These are phyloP conservation scores for Saturnia japonica DNA, from an alignment of 2,888 invertebrate species.

Conservation along the genomic window DNA sequence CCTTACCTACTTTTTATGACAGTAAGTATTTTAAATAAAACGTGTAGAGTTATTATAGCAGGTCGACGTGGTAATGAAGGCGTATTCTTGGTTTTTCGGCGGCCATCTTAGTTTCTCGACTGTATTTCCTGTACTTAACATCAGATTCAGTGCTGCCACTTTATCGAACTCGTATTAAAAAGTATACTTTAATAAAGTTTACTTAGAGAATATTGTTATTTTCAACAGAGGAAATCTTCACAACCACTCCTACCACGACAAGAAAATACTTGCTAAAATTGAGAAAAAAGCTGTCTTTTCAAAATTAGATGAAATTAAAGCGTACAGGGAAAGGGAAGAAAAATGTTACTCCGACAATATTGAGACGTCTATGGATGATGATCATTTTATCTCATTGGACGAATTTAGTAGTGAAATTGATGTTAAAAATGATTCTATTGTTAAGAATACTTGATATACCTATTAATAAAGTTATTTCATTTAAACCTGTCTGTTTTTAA, in stretches of 20 bases:
- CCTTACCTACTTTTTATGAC: no score
- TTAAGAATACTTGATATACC: slow-evolving; percentile 6
- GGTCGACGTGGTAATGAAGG: neutral
- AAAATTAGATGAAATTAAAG: slow-evolving; percentile 55
- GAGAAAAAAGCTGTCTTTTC: slow-evolving; percentile 71
- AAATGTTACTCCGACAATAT: slow-evolving; percentile 19
- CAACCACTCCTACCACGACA: slow-evolving; percentile 75
- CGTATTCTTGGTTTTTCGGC: neutral
- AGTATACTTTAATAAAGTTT: neutral
- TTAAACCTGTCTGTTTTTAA: no score
- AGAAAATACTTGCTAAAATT: slow-evolving; percentile 71
- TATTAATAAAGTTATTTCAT: neutral
- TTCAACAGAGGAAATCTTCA: slow-evolving; percentile 66
- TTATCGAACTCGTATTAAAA: neutral
- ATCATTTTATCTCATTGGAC: slow-evolving; percentile 19
- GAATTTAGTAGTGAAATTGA: slow-evolving; percentile 13
- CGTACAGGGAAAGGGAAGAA: slow-evolving; percentile 43
- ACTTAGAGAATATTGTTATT: neutral
- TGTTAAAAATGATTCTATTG: neutral
- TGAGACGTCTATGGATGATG: slow-evolving; percentile 33
- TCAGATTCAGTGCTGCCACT: neutral
- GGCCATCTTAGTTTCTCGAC: neutral
- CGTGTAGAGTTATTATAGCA: neutral
- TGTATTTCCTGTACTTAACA: neutral
- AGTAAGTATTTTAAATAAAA: no score